phyloP scores from a whole-genome alignment of 2,888 invertebrate genomes.

The Luperina testacea region DNA sequence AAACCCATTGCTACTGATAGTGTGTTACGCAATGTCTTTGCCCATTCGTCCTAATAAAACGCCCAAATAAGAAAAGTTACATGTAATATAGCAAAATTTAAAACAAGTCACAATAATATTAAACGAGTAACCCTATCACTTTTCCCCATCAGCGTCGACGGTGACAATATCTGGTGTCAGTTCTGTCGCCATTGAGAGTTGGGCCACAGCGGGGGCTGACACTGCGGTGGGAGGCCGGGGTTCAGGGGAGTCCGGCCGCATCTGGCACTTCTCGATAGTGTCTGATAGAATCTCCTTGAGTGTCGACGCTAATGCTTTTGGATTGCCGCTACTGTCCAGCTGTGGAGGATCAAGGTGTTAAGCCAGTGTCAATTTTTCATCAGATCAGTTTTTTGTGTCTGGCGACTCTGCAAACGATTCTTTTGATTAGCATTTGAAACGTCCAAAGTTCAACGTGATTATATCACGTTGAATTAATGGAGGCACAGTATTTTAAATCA shows the following conservation, averaged over 20 bases:
- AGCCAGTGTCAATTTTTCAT: neutral
- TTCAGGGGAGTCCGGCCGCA: conserved; percentile 64
- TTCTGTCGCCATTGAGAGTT: conserved; percentile 26
- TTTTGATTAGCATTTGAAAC: neutral
- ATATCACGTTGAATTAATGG: neutral
- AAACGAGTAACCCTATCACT: conserved; percentile 71
- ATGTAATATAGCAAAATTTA: conserved; percentile 68
- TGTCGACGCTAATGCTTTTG: conserved; percentile 81
- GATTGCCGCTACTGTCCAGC: conserved; percentile 85
- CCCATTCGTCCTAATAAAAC: conserved; percentile 41
- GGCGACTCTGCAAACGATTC: neutral
- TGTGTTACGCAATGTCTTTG: neutral
- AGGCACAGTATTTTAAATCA: neutral
- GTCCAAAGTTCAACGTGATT: neutral
- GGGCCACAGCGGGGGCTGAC: conserved; percentile 71
- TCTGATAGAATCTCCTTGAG: conserved; percentile 85
- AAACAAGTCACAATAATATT: conserved; percentile 70
- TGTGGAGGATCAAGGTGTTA: conserved; percentile 56
- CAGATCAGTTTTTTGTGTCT: neutral
- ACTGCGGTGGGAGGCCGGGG: conserved; percentile 61
- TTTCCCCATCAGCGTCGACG: conserved; percentile 59
- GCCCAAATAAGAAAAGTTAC: conserved; percentile 56
- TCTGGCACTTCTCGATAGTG: conserved; percentile 79
- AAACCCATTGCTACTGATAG: no score
- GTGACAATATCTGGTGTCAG: conserved; percentile 51